These are phyloP conservation scores for Tanytarsus gracilentus DNA, from an alignment of 2,888 invertebrate genomes.

Conservation along the genomic window DNA sequence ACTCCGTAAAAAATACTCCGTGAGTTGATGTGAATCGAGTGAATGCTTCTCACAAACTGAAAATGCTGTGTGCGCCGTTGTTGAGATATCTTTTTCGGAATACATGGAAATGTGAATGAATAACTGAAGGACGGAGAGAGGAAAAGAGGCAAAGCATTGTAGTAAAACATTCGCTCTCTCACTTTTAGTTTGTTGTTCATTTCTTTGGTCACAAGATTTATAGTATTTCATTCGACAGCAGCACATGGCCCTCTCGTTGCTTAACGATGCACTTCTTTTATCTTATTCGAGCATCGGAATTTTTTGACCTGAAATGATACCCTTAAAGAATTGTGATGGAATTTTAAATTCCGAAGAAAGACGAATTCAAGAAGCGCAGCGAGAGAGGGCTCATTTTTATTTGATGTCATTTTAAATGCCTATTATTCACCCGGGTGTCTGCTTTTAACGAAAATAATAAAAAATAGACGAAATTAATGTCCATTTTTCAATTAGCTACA, in stretches of 20 bases:
- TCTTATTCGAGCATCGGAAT: neutral
- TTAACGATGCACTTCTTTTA: conserved; percentile 4
- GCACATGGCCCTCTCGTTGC: conserved; percentile 10
- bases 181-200: neutral
- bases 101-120: neutral
- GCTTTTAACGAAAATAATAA: neutral
- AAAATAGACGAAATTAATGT: neutral
- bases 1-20: neutral
- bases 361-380: conserved; percentile 23
- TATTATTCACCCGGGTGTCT: neutral
- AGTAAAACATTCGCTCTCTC: conserved; percentile 3
- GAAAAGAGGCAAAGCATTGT: neutral
- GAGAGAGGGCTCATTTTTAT: neutral
- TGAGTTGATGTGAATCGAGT: neutral
- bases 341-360: neutral
- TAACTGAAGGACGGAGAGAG: neutral
- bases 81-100: neutral
- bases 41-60: conserved; percentile 4
- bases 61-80: neutral
- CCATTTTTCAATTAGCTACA: too few relatives aligned
- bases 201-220: neutral
- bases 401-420: conserved; percentile 7
- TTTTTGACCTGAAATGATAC: conserved; percentile 17
- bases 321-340: neutral
- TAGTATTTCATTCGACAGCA: neutral